Evolutionary conservation across 2,888 invertebrate genomes (phyloP).

Genomic region (Teleiodes luculella): DNA sequence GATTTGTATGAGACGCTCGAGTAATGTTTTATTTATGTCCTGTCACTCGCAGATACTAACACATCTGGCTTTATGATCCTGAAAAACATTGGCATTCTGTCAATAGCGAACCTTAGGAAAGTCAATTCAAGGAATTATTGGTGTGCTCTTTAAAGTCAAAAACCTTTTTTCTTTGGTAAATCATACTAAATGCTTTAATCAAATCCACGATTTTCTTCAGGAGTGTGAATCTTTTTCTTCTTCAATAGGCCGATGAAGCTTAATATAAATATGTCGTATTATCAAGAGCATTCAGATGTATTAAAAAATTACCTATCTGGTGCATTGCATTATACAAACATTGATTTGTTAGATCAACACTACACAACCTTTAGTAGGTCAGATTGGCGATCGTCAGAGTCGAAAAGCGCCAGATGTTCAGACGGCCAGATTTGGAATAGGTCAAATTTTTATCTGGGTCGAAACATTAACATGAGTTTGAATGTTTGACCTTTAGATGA

Average conservation of each 20-base stretch:
- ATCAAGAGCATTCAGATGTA: no score
- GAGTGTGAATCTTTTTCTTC: no score
- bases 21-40: conserved; percentile 8
- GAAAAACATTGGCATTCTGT: background rate
- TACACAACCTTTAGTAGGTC: background rate
- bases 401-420: background rate
- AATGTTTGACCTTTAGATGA: conserved; percentile 1
- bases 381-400: background rate
- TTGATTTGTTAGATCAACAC: background rate
- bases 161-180: no score
- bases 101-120: background rate
- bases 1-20: conserved; percentile 9
- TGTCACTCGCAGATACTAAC: background rate
- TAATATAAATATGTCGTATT: no score
- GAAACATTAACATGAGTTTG: background rate
- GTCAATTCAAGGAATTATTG: background rate
- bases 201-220: no score
- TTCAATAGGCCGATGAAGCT: no score
- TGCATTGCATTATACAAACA: no score
- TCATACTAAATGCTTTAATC: no score
- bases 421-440: background rate
- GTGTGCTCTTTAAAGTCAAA: no score
- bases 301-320: no score
- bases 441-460: background rate
- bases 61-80: background rate